Evolutionary conservation across 2,888 invertebrate species (phyloP), one percentile per base, ranked within the genome.

Genomic region (Nemapogon koenigi): DNA sequence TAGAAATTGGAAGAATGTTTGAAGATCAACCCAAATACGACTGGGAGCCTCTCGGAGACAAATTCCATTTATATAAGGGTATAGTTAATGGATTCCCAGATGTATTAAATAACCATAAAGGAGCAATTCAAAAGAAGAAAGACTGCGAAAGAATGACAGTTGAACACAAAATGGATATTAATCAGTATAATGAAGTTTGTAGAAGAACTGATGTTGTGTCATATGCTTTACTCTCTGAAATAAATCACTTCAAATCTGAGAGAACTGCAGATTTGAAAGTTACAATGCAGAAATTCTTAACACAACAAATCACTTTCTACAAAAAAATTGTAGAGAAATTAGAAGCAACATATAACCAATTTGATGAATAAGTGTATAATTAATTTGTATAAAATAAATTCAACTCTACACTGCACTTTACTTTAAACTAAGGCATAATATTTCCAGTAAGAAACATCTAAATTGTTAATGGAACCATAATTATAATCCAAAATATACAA

Each of bases 41-140:
- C 64, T 94, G 92, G 89, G 92, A 94, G 51, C 93, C 94, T 1
- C 81, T 97, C 17, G 86, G 90, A 30, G 97, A 98, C 65, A 89
- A 91, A 50, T 82, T 98, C 46, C 94, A 94, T 59, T 88, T 97
- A 49, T 97, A 97, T 75, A 92, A 94, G 65, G 97, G 98, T 37
- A 87, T 97, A 38, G 87, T 97, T 6, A 85, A 88, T 40, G 88
- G 87, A 42, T 94, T 95, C 57, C 97, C 98, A 1, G 97, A 97
- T 52, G 90, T 93, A 37, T 80, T 97, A 40, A 86, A 86, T 32
- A 88, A 94, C 48, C 95, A 97, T 58, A 94, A 92, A 81, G 92
- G 87, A 50, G 91, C 93, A 1, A 84, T 94, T 46, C 90, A 91
- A 51, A 97, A 96, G 63, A 87, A 91, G 46, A 88, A 88, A 51